Evolutionary conservation across 2,888 invertebrate species (phyloP).

Genomic region (Cheilosia vernalis): DNA sequence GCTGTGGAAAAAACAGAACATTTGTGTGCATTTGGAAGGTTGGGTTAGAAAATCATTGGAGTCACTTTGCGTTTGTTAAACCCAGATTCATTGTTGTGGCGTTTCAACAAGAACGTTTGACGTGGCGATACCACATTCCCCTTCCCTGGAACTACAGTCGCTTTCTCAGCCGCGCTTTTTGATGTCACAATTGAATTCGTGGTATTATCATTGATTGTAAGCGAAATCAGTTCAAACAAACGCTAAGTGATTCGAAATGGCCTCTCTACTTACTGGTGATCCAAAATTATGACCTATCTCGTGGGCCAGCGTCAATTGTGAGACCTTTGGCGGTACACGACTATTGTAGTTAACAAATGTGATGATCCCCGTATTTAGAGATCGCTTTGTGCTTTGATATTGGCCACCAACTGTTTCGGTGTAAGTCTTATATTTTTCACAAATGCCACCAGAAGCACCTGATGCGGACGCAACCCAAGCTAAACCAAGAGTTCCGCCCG

Average conservation of each 20-base stretch:
- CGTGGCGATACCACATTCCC: too few relatives aligned
- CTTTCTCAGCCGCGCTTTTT: too few relatives aligned
- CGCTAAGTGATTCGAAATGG: neutral
- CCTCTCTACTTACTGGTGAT: constrained; percentile 90
- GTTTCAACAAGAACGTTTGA: too few relatives aligned
- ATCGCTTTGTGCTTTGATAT: constrained; percentile 96
- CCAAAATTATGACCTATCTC: constrained; percentile 99
- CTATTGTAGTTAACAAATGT: constrained; percentile 99
- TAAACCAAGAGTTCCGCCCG: constrained; percentile 97
- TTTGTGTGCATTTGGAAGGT: neutral
- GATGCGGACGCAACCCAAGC: constrained; percentile 99
- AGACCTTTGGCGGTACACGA: constrained; percentile 98
- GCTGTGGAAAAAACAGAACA: constrained; percentile 85
- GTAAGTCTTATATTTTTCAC: constrained; percentile 98
- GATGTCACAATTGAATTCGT: too few relatives aligned
- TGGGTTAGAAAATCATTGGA: neutral
- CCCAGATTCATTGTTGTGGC: too few relatives aligned
- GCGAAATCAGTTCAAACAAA: constrained; percentile 4
- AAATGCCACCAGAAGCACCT: constrained; percentile 99
- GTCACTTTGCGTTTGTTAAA: too few relatives aligned
- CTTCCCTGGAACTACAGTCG: too few relatives aligned
- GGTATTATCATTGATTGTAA: too few relatives aligned
- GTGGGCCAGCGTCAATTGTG: constrained; percentile 98
- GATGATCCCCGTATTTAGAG: constrained; percentile 98
- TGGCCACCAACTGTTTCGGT: constrained; percentile 97